These are phyloP conservation scores for Euplagia quadripunctaria DNA, from an alignment of 2,888 invertebrate genomes.

Conservation along the genomic window DNA sequence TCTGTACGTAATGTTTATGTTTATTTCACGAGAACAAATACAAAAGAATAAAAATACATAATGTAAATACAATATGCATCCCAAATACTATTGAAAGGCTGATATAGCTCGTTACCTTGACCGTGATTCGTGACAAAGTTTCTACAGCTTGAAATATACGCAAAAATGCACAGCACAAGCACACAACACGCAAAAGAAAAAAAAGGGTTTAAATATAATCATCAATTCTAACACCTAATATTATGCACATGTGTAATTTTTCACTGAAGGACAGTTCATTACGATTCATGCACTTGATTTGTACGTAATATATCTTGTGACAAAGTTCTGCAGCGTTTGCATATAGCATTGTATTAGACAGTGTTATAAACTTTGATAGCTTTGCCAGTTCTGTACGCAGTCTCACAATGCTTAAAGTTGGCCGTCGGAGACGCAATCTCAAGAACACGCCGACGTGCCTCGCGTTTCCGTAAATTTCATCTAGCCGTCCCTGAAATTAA, in stretches of 20 bases:
- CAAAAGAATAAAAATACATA: neutral
- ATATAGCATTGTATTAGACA: slow-evolving; percentile 72
- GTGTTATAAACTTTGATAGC: slow-evolving; percentile 77
- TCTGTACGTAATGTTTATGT: too few species aligned
- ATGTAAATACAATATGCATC: too few species aligned
- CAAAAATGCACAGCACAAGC: neutral
- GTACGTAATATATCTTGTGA: slow-evolving; percentile 49
- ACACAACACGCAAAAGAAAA: too few species aligned
- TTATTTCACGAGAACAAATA: neutral
- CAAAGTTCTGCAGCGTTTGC: slow-evolving; percentile 64
- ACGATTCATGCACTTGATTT: slow-evolving; percentile 34
- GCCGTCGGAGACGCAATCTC: slow-evolving; percentile 61
- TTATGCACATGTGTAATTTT: neutral
- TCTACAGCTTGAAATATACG: neutral
- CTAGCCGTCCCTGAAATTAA: slow-evolving; percentile 52
- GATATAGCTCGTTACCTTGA: too few species aligned
- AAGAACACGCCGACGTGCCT: slow-evolving; percentile 52
- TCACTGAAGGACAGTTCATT: slow-evolving; percentile 25
- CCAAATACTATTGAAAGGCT: too few species aligned
- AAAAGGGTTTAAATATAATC: too few species aligned
- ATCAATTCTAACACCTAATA: too few species aligned
- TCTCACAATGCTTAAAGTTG: slow-evolving; percentile 54
- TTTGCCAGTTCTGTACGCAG: slow-evolving; percentile 66
- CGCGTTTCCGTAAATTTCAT: slow-evolving; percentile 53
- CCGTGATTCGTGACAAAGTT: neutral